Conservation (phyloP, 2,797 vertebrate species). For the Anguilla obscura region DNA sequence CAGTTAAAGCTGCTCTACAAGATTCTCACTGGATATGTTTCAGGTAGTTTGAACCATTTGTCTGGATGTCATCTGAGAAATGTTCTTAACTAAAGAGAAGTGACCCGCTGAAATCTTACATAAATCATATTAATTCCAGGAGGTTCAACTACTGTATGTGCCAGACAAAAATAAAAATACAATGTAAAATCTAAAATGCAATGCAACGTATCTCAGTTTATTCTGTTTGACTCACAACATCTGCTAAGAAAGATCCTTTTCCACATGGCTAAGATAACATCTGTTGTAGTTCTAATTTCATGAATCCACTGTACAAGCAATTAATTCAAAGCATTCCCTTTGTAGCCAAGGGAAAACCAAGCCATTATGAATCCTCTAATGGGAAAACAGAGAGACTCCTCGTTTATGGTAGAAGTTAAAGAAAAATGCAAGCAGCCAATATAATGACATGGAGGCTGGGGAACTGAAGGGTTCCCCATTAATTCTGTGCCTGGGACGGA, state of each 20-base stretch:
- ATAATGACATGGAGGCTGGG: not conserved
- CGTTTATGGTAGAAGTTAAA: slow-evolving; percentile 60
- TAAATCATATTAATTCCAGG: not conserved
- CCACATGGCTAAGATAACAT: slow-evolving; percentile 59
- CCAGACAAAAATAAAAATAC: slow-evolving; percentile 38
- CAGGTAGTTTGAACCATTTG: not conserved
- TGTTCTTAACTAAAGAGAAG: not conserved
- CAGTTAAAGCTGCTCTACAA: not conserved
- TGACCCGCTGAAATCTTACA: not conserved
- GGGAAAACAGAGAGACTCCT: slow-evolving; percentile 56
- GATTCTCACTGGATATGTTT: not conserved
- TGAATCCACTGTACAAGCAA: slow-evolving; percentile 60
- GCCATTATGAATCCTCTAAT: slow-evolving; percentile 63
- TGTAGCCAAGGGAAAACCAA: slow-evolving; percentile 57
- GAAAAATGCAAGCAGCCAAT: slow-evolving; percentile 1
- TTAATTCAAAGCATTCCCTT: slow-evolving; percentile 54
- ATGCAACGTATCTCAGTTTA: slow-evolving; percentile 44
- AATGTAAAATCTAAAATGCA: slow-evolving; percentile 34
- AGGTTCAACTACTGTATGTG: slow-evolving; percentile 35
- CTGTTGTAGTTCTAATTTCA: slow-evolving; percentile 60
- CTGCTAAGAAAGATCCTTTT: slow-evolving; percentile 55
- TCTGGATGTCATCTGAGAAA: not conserved
- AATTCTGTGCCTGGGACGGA: slow-evolving; percentile 2
- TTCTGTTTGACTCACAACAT: slow-evolving; percentile 55
- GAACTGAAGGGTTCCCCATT: not conserved